Evolutionary conservation across 2,888 invertebrate genomes (phyloP).

Genomic region (Brachyptera putata): DNA sequence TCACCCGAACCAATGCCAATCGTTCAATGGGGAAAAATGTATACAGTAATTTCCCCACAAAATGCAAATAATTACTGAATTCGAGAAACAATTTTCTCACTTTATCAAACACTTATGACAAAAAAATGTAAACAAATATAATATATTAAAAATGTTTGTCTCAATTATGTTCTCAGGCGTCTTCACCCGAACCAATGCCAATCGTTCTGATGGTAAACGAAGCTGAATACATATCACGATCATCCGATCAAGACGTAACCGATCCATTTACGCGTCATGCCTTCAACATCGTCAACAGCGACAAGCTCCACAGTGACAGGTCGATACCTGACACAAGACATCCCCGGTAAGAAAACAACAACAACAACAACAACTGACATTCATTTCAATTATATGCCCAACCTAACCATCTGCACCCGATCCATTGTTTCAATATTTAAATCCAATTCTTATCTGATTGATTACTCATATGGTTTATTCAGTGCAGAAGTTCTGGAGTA

Average conservation of each 20-base stretch:
- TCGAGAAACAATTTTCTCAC: no score
- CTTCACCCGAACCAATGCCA: background rate
- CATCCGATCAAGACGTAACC: background rate
- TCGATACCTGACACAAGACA: conserved; percentile 40
- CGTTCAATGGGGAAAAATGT: background rate
- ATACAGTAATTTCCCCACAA: no score
- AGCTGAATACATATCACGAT: conserved; percentile 10
- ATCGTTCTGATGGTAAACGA: background rate
- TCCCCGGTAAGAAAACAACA: conserved; percentile 39
- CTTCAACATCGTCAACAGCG: conserved; percentile 35
- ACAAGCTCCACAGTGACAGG: conserved; percentile 38
- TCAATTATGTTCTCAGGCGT: background rate
- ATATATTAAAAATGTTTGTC: no score
- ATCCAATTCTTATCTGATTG: no score
- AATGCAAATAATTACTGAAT: no score
- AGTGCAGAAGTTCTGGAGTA: no score
- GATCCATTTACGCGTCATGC: conserved; percentile 31
- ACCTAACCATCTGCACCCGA: background rate
- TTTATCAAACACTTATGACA: no score
- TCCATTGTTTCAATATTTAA: no score
- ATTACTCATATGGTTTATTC: no score
- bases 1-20: background rate
- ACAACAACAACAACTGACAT: background rate
- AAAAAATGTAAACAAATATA: no score
- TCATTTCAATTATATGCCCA: background rate